A percentile compares a stretch with the other conserved stretches of the same genome.
Conservation (phyloP, 2,113 vertebrate genomes). For the Hydrochoerus hydrochaeris region DNA sequence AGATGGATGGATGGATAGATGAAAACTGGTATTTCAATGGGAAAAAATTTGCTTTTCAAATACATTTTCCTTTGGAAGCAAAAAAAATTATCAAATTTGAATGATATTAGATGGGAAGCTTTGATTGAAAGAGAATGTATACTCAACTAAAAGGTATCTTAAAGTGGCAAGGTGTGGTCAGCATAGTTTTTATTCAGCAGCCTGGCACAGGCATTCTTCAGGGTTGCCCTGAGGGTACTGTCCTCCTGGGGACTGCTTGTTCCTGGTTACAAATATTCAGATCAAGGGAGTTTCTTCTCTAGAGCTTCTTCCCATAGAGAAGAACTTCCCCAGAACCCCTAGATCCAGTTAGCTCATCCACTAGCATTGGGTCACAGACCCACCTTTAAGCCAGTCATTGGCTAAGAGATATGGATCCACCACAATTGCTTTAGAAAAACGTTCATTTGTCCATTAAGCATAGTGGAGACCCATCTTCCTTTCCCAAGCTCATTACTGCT, state of each 20-base stretch:
- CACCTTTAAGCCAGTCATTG: neutral
- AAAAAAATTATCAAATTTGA: neutral
- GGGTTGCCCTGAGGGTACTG: too few species aligned
- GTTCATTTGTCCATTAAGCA: neutral
- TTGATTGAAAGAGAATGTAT: slow-evolving; percentile 21
- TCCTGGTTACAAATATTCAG: neutral
- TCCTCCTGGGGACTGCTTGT: neutral
- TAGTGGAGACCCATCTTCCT: neutral
- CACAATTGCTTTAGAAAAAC: neutral
- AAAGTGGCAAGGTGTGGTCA: neutral
- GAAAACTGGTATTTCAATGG: neutral
- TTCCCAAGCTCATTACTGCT: neutral
- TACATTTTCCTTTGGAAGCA: neutral
- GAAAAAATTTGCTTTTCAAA: neutral
- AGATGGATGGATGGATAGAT: neutral
- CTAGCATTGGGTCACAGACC: neutral
- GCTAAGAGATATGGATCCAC: neutral
- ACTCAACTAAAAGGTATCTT: neutral
- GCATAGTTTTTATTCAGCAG: neutral
- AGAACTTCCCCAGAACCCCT: neutral
- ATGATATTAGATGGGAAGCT: neutral
- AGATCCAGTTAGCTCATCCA: neutral
- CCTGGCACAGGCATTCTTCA: neutral
- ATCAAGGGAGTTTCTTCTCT: neutral
- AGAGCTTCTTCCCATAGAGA: neutral